phyloP scores from a whole-genome alignment of 2,888 invertebrate species.

The Acanthosoma haemorrhoidale region DNA sequence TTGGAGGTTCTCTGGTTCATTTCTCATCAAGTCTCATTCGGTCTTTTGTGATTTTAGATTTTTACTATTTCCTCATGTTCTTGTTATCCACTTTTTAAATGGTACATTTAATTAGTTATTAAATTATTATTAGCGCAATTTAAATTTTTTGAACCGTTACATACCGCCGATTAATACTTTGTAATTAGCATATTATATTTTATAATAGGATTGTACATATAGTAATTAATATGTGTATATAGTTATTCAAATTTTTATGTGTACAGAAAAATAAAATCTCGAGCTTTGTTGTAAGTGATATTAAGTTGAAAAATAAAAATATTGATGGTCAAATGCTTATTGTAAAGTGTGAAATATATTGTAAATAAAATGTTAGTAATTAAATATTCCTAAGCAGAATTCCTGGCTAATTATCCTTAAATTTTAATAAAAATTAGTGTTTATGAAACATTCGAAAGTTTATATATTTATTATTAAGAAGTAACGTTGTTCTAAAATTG shows the following conservation, averaged over 20 bases:
- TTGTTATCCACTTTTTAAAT: background rate
- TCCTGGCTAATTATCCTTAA: background rate
- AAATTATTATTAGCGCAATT: too few relatives aligned
- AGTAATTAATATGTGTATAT: background rate
- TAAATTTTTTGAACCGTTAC: background rate
- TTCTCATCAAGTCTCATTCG: background rate
- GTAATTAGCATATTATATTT: conserved; percentile 25
- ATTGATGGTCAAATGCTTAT: conserved; percentile 17
- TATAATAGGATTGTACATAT: conserved; percentile 17
- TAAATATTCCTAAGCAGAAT: background rate
- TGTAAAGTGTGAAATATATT: conserved; percentile 21
- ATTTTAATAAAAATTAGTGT: conserved; percentile 1
- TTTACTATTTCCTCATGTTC: background rate
- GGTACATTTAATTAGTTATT: background rate
- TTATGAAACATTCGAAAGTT: background rate
- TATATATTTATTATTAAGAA: background rate
- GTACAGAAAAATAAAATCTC: conserved; percentile 19
- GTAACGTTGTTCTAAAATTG: background rate
- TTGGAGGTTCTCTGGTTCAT: conserved; percentile 5
- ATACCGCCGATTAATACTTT: conserved; percentile 17
- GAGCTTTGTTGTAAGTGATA: conserved; percentile 23
- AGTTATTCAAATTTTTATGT: conserved; percentile 15
- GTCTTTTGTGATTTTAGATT: background rate
- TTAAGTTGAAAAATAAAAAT: background rate
- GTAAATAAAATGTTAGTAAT: background rate